phyloP scores from a whole-genome alignment of 2,888 invertebrate species.

The Ornithoptera alexandrae region DNA sequence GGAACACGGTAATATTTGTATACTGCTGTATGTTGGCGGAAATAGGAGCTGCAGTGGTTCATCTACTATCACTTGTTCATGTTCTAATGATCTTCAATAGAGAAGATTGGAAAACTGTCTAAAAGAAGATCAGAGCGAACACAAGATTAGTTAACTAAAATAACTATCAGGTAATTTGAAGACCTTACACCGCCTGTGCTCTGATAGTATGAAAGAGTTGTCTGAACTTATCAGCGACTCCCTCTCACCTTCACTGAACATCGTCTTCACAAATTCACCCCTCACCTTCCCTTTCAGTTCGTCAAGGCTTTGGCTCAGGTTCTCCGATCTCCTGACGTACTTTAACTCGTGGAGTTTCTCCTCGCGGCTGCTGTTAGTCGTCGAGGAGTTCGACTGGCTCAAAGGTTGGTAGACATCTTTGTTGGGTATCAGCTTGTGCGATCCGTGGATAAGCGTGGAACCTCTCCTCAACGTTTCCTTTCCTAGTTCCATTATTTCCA shows the following conservation, averaged over 20 bases:
- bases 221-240: constrained; percentile 65
- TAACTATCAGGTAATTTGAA: constrained; percentile 46
- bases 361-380: constrained; percentile 28
- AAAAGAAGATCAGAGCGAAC: not conserved
- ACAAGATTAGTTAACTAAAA: constrained; percentile 29
- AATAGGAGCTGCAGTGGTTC: too few relatives aligned
- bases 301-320: constrained; percentile 52
- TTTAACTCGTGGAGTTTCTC: constrained; percentile 51
- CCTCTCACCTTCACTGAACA: constrained; percentile 56
- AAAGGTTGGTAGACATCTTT: constrained; percentile 76
- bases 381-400: constrained; percentile 34
- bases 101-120: constrained; percentile 4
- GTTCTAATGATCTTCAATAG: not conserved
- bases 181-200: constrained; percentile 54
- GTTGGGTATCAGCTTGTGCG: constrained; percentile 79
- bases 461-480: constrained; percentile 85
- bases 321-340: constrained; percentile 44
- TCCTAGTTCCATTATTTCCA: constrained; percentile 89
- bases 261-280: constrained; percentile 58
- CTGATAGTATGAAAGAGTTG: constrained; percentile 66
- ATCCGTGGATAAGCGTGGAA: constrained; percentile 80
- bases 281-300: constrained; percentile 52
- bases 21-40: too few relatives aligned
- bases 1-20: too few relatives aligned
- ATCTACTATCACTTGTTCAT: not conserved